Evolutionary conservation across 2,797 vertebrate genomes (phyloP), one percentile per base, ranked within the genome.

Genomic region (Stomatorhinus walkeri): DNA sequence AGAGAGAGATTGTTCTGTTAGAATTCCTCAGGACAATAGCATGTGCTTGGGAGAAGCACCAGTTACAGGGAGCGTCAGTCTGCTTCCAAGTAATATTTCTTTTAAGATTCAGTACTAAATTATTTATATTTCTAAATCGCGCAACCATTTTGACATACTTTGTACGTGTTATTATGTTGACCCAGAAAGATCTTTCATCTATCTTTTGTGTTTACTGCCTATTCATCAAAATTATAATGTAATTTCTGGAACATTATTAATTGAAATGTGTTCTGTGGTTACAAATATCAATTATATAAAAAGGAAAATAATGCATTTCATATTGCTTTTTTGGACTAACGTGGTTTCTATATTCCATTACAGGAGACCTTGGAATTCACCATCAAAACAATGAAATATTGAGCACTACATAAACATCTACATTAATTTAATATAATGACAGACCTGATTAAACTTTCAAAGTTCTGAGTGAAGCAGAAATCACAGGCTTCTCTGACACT

Each of bases 11-110:
- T 88, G 87, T 88, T 68, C 46, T 6, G 43, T 8, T 19, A 88
- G 79, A 56, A 49, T 56, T 49, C 43, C 76, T 84, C 22, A 28
- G 68, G 59, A 40, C 49, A 84, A 85, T 76, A 88, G 88, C 72
- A 83, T 79, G 52, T 85, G 72, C 88, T 43, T 88, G n/a, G 6
- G 40, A 28, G 22, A 4, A 87, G 61, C 28, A 8, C 49, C 1
- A 22, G 24, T 14, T 49, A 48, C 24, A 36, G 19, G 51, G 32
- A 43, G 49, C 7, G 22, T 49, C n/a, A 51, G 51, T 84, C 40
- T 49, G 10, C 40, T 48, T 84, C 19, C 81, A 84, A 84, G 22
- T 49, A 84, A 48, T 84, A 40, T n/a, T 81, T 43, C 19, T 81
- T 46, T 46, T 46, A 81, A 16, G 19, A 81, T 83, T 84, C 81